Conservation (phyloP, 1,140 invertebrate genomes). For the Brachionus paranguensis region DNA sequence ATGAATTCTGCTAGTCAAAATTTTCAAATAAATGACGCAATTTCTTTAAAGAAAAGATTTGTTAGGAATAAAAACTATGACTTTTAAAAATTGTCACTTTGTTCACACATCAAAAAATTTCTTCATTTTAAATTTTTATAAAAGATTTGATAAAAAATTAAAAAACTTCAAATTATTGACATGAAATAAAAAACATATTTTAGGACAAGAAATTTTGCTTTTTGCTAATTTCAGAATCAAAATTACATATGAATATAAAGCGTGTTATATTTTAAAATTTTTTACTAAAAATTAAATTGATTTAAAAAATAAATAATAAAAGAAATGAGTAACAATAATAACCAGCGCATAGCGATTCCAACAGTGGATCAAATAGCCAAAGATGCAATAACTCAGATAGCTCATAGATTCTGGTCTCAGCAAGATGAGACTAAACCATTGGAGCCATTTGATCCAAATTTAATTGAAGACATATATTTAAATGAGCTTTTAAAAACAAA, state of each 20-base stretch:
- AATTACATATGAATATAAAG: background rate
- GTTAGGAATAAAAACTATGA: too few species aligned
- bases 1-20: too few species aligned
- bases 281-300: background rate
- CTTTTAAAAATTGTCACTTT: too few species aligned
- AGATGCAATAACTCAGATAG: constrained; percentile 65
- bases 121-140: background rate
- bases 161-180: background rate
- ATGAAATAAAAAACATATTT: background rate
- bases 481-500: constrained; percentile 57
- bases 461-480: constrained; percentile 55
- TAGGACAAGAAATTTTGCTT: background rate
- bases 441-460: constrained; percentile 42
- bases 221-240: background rate
- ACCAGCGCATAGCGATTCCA: background rate
- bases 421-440: background rate
- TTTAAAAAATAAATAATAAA: background rate
- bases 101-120: background rate
- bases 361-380: constrained; percentile 77
- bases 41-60: too few species aligned
- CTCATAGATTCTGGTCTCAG: background rate
- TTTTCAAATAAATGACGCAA: too few species aligned
- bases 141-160: background rate
- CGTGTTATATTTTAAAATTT: background rate
- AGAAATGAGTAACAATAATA: background rate